A percentile compares a stretch with the other conserved stretches of the same genome.
phyloP scores from a whole-genome alignment of 1,140 invertebrate genomes.

The Hydropsyche tenuis region DNA sequence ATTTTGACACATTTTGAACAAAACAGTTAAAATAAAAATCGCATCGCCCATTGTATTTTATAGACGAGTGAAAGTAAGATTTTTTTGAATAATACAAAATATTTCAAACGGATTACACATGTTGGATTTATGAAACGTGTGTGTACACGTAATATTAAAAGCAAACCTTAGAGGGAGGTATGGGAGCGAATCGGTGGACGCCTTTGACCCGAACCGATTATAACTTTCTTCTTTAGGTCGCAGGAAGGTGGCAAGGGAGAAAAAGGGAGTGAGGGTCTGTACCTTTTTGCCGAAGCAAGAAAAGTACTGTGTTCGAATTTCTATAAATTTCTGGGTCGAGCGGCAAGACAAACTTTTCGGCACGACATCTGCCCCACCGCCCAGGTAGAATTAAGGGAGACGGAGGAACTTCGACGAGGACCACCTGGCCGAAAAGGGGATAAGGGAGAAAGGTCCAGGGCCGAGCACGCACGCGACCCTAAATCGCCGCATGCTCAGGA shows the following conservation, averaged over 20 bases:
- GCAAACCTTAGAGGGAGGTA: background rate
- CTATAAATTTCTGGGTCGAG: slow-evolving; percentile 44
- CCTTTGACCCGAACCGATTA: slow-evolving; percentile 35
- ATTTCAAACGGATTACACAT: no score
- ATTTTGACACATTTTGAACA: no score
- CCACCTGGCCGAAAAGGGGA: slow-evolving; percentile 28
- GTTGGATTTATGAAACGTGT: background rate
- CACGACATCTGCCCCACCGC: slow-evolving; percentile 44
- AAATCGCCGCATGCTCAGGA: background rate
- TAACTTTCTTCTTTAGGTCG: slow-evolving; percentile 36
- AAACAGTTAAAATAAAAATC: no score
- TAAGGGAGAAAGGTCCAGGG: background rate
- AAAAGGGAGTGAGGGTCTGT: background rate
- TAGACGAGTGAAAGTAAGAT: no score
- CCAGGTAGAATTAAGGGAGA: slow-evolving; percentile 33
- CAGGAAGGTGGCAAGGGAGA: no score
- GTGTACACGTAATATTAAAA: slow-evolving; percentile 21
- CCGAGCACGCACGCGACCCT: slow-evolving; percentile 12
- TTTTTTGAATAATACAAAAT: no score
- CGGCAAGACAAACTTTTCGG: slow-evolving; percentile 37
- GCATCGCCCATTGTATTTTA: no score
- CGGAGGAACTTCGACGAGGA: slow-evolving; percentile 8
- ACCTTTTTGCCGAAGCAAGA: slow-evolving; percentile 37
- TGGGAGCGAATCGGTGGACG: slow-evolving; percentile 12
- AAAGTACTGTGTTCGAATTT: slow-evolving; percentile 47